Base-by-base conservation (phyloP, 2,797 vertebrate genomes). In the Rhincodon typus region DNA sequence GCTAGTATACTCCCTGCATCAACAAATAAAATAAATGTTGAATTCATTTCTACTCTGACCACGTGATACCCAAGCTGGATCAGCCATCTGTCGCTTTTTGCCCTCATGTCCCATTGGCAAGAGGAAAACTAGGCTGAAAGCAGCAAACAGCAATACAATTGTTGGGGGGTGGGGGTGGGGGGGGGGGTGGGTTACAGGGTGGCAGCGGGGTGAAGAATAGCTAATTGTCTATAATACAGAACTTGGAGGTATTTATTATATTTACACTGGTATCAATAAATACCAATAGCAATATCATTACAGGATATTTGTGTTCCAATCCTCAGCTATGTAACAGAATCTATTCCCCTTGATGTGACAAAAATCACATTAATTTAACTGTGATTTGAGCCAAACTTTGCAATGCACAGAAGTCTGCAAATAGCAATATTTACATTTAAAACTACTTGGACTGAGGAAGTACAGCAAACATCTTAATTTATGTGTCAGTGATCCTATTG, bases 11-110 rank as follows among this genome's bases (percentile, higher is more conserved):
- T 42, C 38, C 38, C n/a, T 69, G 5, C 42, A 66, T 91, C 53
- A 66, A 57, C 34, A n/a, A 62, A 57, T 42, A 94, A 95, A 74
- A 53, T 95, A 95, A 57, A 95, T 53, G 70, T 42, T 70, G 67
- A 72, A 70, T 42, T 94, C 67, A 46, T 62, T 94, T 94, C 38
- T 70, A 69, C 25, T 27, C 67, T 27, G 70, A 72, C 46, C 93
- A 94, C 27, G 12, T 30, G n/a, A 42, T 72, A 72, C 67, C 69
- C 91, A 46, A 46, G 94, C 67, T 94, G 69, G 94, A 67, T 30
- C 70, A 50, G 70, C 69, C 94, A 95, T 95, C 70, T 95, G 94
- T 77, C 70, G 3, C 70, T 53, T 34, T 94, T 25, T 95, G 69
- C 70, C 93, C 42, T 69, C 34, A 25, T 12, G 17, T 38, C 90